These are phyloP conservation scores for Nymphalis c-album DNA, from an alignment of 2,888 invertebrate species.

Conservation along the genomic window DNA sequence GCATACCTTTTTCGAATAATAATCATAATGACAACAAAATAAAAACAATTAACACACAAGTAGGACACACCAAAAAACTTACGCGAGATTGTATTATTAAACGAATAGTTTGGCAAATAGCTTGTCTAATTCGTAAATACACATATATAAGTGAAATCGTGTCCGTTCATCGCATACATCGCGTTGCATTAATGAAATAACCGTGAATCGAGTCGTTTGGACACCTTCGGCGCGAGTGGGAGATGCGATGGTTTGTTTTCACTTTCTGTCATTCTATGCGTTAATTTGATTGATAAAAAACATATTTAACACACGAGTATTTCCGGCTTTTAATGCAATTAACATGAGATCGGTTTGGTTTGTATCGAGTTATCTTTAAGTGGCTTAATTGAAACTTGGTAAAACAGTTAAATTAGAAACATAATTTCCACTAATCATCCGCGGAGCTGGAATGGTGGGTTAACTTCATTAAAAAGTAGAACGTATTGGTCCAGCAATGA, in stretches of 20 bases:
- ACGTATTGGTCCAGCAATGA: no score
- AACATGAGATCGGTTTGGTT: background rate
- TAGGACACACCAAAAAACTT: background rate
- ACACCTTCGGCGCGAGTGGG: conserved; percentile 40
- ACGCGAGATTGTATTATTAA: conserved; percentile 18
- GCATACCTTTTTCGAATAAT: no score
- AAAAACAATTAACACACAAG: no score
- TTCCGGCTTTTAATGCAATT: conserved; percentile 17
- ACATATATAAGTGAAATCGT: conserved; percentile 29
- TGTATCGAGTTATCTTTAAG: background rate
- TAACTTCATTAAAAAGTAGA: no score
- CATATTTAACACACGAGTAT: background rate
- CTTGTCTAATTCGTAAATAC: conserved; percentile 27
- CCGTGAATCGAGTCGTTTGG: conserved; percentile 41
- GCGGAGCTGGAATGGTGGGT: no score
- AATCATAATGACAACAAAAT: no score
- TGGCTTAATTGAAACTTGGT: background rate
- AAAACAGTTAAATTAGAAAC: no score
- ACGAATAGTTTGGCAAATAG: conserved; percentile 21
- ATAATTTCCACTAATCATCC: no score
- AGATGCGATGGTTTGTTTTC: conserved; percentile 63
- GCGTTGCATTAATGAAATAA: conserved; percentile 35
- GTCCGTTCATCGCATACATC: conserved; percentile 12
- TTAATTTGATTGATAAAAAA: conserved; percentile 41
- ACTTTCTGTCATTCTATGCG: conserved; percentile 44